These are phyloP conservation scores for Manis crassicaudata DNA, from an alignment of 2,797 vertebrate genomes.

Conservation along the genomic window DNA sequence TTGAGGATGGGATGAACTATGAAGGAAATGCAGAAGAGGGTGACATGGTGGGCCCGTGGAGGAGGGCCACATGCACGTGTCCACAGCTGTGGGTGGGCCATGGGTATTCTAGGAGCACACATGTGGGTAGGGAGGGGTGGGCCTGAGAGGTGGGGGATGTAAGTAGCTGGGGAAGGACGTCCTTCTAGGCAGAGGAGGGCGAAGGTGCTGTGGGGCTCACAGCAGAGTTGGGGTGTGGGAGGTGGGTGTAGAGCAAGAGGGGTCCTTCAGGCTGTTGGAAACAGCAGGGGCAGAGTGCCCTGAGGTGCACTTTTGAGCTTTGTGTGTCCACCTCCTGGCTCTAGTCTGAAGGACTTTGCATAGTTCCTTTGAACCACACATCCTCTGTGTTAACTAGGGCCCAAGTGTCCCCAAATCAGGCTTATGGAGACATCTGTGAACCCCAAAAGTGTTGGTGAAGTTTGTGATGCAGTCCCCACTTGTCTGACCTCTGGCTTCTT, in stretches of 20 bases:
- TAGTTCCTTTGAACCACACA: not conserved
- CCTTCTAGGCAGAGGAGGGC: not conserved
- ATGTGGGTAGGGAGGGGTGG: too few relatives aligned
- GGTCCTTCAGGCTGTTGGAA: not conserved
- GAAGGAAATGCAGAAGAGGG: not conserved
- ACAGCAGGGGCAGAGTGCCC: not conserved
- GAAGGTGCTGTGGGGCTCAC: not conserved
- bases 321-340: not conserved
- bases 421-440: not conserved
- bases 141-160: not conserved
- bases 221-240: not conserved
- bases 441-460: not conserved
- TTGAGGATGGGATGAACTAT: not conserved
- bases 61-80: not conserved
- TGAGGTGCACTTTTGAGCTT: not conserved
- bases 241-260: too few relatives aligned
- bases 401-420: not conserved
- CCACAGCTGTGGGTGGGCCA: not conserved
- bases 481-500: not conserved
- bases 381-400: not conserved
- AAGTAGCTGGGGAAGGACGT: not conserved
- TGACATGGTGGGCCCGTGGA: accelerated
- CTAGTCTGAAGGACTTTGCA: not conserved
- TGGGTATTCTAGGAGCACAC: not conserved
- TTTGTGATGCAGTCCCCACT: not conserved